phyloP scores from a whole-genome alignment of 2,888 invertebrate species.

The Eubasilissa splendida region DNA sequence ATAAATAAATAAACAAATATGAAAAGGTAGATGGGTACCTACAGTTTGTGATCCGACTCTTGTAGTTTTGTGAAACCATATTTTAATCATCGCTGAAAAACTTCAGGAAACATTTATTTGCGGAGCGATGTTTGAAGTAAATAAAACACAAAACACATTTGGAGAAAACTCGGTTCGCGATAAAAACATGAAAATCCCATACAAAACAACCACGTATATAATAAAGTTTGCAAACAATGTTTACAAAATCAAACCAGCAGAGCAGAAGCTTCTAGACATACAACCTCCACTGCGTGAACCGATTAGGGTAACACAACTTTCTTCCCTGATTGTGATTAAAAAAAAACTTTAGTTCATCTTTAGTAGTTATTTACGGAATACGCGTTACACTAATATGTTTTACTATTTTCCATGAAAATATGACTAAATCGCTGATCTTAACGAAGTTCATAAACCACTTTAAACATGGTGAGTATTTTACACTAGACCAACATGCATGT shows the following conservation, averaged over 20 bases:
- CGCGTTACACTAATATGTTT: too few relatives aligned
- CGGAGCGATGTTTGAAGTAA: background rate
- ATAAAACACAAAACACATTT: conserved; percentile 31
- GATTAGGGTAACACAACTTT: background rate
- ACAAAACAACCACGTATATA: conserved; percentile 34
- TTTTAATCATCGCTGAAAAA: background rate
- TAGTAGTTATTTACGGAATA: too few relatives aligned
- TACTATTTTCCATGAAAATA: too few relatives aligned
- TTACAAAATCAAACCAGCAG: conserved; percentile 35
- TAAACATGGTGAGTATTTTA: too few relatives aligned
- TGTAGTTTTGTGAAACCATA: too few relatives aligned
- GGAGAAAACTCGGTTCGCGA: conserved; percentile 18
- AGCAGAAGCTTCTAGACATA: conserved; percentile 35
- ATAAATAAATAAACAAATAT: too few relatives aligned
- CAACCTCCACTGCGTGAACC: conserved; percentile 7
- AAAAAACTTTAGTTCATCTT: too few relatives aligned
- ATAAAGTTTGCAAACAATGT: conserved; percentile 34
- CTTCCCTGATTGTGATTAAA: background rate
- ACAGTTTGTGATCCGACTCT: too few relatives aligned
- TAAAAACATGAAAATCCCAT: conserved; percentile 33
- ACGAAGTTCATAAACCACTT: too few relatives aligned
- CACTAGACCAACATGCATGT: too few relatives aligned
- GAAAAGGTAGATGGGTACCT: too few relatives aligned
- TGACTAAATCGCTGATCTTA: too few relatives aligned
- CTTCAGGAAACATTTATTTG: conserved; percentile 13